phyloP scores from a whole-genome alignment of 1,140 invertebrate species.

The Xylocopa sonorina region DNA sequence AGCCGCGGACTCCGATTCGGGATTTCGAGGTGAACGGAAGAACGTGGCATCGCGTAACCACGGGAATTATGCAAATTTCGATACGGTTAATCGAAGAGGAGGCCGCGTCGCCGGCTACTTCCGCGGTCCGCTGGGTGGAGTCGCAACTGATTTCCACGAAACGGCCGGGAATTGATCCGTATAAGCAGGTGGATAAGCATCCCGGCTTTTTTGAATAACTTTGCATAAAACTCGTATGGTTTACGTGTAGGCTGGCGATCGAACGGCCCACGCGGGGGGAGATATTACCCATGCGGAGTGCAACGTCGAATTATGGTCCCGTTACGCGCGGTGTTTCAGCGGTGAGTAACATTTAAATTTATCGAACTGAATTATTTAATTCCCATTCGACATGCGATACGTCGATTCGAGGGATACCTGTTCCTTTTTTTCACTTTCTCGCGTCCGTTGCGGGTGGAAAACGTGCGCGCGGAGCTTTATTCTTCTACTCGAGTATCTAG shows the following conservation, averaged over 20 bases:
- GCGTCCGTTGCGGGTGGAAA: no score
- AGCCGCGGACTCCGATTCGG: neutral
- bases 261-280: no score
- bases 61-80: constrained; percentile 26
- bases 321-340: no score
- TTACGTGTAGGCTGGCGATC: neutral
- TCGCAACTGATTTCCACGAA: constrained; percentile 10
- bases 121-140: neutral
- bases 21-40: neutral
- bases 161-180: neutral
- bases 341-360: no score
- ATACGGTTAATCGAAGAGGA: constrained; percentile 12
- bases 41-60: neutral
- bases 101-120: neutral
- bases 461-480: no score
- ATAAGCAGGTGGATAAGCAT: neutral
- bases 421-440: no score
- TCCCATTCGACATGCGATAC: no score
- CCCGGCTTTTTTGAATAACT: neutral
- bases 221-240: neutral
- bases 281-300: neutral
- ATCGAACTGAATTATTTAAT: no score
- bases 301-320: no score
- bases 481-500: no score
- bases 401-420: no score